Evolutionary conservation across 2,113 vertebrate genomes (phyloP), one percentile per base, ranked within the genome.

Genomic region (Felis chaus): DNA sequence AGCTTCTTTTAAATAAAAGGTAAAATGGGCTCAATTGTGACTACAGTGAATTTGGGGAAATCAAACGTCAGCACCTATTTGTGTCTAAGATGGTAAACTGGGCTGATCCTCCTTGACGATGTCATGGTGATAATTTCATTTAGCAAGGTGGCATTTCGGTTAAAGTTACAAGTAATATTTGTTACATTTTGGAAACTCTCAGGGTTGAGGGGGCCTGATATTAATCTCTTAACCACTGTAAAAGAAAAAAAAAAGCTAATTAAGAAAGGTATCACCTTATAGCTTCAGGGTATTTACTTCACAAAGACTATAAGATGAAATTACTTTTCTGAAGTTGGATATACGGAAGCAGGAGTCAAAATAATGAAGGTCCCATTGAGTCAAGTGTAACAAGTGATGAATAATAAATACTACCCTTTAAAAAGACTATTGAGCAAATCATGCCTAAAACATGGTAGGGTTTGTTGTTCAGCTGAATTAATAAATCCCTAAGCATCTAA

Each of bases 261-360:
- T 27, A 88, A 85, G 53, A 19, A 82, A 95, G 45, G 7, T 79
- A 96, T n/a, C 23, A 87, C 11, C 5, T 89, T 94, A 50, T 15
- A 92, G 36, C 94, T 85, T 93, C n/a, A 83, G 73, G 61, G 36
- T 80, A 84, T 68, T 95, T 94, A 81, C 6, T 65, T 97, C 36
- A 91, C 4, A 36, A 61, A 94, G 50, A 53, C 36, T 39, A 14
- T 18, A 83, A 86, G 90, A 48, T 88, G 63, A 96, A 97, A 16
- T 39, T 12, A 53, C 33, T 33, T 94, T 85, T 88, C 48, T 61
- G 31, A 94, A 83, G 27, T 65, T 78, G 41, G 68, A 79, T 33
- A 23, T 4, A 78, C 80, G 50, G 50, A 88, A 83, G 41, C 27
- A 86, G 57, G 27, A 39, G 31, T 81, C 31, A 78, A 97, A 91